Base-by-base conservation (phyloP, 1,140 invertebrate genomes). In the Eumeta japonica region DNA sequence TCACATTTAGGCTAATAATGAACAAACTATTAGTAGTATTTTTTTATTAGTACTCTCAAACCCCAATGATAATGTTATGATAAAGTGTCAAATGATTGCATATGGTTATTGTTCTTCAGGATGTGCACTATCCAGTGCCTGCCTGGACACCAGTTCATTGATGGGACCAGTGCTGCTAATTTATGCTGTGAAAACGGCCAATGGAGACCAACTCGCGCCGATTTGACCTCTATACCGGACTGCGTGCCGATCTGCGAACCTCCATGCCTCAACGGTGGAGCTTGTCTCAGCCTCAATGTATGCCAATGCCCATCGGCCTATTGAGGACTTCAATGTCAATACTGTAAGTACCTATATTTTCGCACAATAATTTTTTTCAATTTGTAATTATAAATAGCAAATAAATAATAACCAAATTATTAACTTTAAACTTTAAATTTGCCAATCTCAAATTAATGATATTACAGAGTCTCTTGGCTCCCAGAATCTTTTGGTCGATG, bases 301-400 rank as follows among this genome's bases (percentile, higher is more conserved):
- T 93, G 90, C 38, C 81, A 88, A 43, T 93, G 90, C 53, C 79
- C 86, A 0, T 70, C 81, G 33, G 81, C 84, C 10, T 89, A 79
- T 50, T 77, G 83, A 33, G 89, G 89, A 3, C 75, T 81, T 1
- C 81, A 83, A 41, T 91, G 89, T 50, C 87, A 91, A 74, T 89
- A 87, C 50, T 70, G 88, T 89, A 70, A 83, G 82, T 74, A 43
- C n/a, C n/a, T n/a, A n/a, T n/a, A n/a, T n/a, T n/a, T n/a, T n/a
- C n/a, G 37, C 30, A 30, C 16, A 31, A 24, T n/a, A n/a, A n/a
- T n/a, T n/a, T n/a, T n/a, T n/a, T n/a, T n/a, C n/a, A n/a, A n/a
- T n/a, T n/a, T n/a, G n/a, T n/a, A n/a, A n/a, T n/a, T n/a, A n/a
- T n/a, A n/a, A n/a, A n/a, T n/a, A n/a, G n/a, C n/a, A n/a, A n/a